A percentile compares a stretch with the other conserved stretches of the same genome.
phyloP scores from a whole-genome alignment of 2,888 invertebrate species.

The Amphipoea lucens region DNA sequence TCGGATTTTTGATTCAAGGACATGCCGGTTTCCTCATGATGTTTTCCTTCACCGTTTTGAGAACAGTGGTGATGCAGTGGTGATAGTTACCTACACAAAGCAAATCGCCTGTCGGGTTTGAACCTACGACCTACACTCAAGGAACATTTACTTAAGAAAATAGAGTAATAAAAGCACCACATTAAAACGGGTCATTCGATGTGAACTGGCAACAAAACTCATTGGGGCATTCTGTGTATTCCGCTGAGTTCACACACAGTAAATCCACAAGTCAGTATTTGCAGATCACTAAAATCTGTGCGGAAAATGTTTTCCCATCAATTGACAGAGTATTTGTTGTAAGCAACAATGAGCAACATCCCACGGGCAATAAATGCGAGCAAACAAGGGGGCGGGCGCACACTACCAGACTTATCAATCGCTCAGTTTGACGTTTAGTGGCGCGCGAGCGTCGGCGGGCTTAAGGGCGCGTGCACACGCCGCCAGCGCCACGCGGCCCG shows the following conservation, averaged over 20 bases:
- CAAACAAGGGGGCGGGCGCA: constrained; percentile 81
- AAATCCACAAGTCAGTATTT: constrained; percentile 58
- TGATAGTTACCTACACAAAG: neutral
- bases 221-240: constrained; percentile 18
- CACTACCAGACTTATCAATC: constrained; percentile 82
- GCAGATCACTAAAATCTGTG: constrained; percentile 69
- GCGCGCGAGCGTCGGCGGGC: constrained; percentile 77
- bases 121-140: neutral
- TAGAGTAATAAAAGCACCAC: constrained; percentile 7
- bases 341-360: constrained; percentile 77
- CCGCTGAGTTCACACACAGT: constrained; percentile 32
- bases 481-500: constrained; percentile 74
- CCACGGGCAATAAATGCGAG: constrained; percentile 75
- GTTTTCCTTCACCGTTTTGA: neutral
- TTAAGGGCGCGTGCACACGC: constrained; percentile 80
- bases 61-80: neutral
- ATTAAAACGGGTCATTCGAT: constrained; percentile 17
- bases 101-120: neutral
- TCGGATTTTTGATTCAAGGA: too few species aligned
- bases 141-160: neutral
- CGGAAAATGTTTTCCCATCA: constrained; percentile 81
- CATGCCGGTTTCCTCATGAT: neutral
- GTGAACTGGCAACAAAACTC: constrained; percentile 13
- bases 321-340: constrained; percentile 66
- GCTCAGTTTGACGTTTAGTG: constrained; percentile 85